Evolutionary conservation across 2,113 vertebrate genomes (phyloP), one percentile per base, ranked within the genome.

Genomic region (Psephotus haematonotus): DNA sequence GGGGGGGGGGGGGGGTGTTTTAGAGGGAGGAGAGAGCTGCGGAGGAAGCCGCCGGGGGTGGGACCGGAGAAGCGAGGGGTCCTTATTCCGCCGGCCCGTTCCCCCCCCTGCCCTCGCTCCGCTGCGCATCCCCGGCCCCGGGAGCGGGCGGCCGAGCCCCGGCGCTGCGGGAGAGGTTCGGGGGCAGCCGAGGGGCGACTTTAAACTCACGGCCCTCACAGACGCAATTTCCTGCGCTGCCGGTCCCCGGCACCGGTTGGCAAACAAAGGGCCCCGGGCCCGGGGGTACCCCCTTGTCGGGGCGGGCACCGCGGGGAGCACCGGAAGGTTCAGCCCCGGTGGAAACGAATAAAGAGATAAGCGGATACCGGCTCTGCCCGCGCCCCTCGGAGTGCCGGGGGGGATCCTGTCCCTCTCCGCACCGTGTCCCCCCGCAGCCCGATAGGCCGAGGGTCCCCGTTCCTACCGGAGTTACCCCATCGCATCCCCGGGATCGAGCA

Each of bases 211-310:
- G 93, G 95, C 80, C 84, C 84, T 88, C 24, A 28, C 9, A 28
- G 83, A 97, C 98, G 98, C 98, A 98, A 98, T 63, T 98, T 99
- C 98, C 98, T 97, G 98, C 86, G 55, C 75, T 87, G 70, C 87
- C 69, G 93, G 55, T 44, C 72, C 22, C 53, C 43, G 91, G 11
- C 39, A 88, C 95, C 88, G 97, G 98, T 98, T 98, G 98, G 98
- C 96, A 94, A 74, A 95, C 93, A 97, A 97, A 96, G 86, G 83
- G 18, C 35, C 82, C 72, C 85, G 37, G 29, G 17, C 11, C 37
- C 3, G 47, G n/a, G 57, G 35, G n/a, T 16, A 39, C 29, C 29
- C 39, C 12, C 8, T 24, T 33, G 28, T 46, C 10, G 18, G 18
- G 71, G 67, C n/a, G 19, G 0, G 59, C 46, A 11, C 6, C 49